phyloP scores from a whole-genome alignment of 2,797 vertebrate species.

The Falco rusticolus region DNA sequence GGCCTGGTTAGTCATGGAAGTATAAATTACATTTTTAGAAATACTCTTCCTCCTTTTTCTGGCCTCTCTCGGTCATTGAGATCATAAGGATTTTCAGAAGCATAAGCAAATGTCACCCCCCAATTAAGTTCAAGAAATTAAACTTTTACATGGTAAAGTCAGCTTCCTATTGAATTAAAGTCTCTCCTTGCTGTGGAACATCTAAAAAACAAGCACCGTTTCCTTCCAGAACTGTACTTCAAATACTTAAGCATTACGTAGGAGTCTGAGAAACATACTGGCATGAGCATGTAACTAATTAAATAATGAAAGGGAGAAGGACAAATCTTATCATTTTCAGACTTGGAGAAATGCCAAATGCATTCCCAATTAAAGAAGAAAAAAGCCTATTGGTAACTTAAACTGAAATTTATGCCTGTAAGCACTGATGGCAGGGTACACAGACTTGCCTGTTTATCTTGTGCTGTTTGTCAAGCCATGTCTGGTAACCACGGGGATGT shows the following conservation, averaged over 20 bases:
- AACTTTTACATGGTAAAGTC: neutral
- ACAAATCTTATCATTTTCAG: neutral
- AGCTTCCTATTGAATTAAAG: neutral
- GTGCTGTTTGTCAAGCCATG: neutral
- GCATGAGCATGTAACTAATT: neutral
- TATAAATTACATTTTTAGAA: neutral
- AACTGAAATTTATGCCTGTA: neutral
- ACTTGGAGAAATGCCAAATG: neutral
- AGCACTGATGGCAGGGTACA: neutral
- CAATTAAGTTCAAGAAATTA: neutral
- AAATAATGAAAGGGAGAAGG: slow-evolving; percentile 4
- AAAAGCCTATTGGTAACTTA: neutral
- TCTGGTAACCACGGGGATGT: neutral
- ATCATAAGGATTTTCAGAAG: neutral
- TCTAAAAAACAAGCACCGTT: neutral
- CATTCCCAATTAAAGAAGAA: neutral
- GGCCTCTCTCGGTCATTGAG: neutral
- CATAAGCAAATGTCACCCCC: neutral
- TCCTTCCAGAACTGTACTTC: neutral
- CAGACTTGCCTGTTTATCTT: neutral
- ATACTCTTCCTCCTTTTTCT: neutral
- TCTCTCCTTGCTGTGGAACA: neutral
- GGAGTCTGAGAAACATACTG: neutral
- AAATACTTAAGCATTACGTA: neutral
- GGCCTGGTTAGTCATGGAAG: neutral